Percentiles rank a stretch among this genome's conserved stretches.
Conservation (phyloP, 1,140 invertebrate species). For the Ooceraea biroi region DNA sequence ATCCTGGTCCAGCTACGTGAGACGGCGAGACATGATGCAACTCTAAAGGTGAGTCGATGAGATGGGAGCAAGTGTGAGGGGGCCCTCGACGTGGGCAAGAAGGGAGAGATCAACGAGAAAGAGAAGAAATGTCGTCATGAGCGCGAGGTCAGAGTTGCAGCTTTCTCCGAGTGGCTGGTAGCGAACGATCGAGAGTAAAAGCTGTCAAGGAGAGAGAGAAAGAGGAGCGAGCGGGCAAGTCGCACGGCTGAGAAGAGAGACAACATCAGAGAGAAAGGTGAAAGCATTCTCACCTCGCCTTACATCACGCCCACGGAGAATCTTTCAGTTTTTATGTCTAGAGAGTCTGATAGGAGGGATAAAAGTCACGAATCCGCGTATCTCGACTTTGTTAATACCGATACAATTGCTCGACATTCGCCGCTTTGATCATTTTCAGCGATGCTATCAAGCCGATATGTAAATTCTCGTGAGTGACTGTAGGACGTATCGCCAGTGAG, state of each 20-base stretch:
- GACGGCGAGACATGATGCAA: constrained; percentile 52
- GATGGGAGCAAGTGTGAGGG: constrained; percentile 51
- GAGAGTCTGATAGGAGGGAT: background rate
- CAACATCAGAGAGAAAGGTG: constrained; percentile 84
- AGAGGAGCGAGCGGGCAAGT: constrained; percentile 59
- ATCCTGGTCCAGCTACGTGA: background rate
- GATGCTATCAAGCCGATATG: background rate
- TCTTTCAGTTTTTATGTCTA: constrained; percentile 67
- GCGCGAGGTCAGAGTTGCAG: constrained; percentile 75
- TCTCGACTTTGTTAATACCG: background rate
- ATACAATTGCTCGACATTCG: background rate
- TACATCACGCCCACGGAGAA: constrained; percentile 50
- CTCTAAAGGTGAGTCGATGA: constrained; percentile 35
- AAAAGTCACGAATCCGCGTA: constrained; percentile 50
- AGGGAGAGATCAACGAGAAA: constrained; percentile 34
- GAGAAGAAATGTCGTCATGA: constrained; percentile 72
- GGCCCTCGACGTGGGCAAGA: background rate
- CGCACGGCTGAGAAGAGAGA: constrained; percentile 63
- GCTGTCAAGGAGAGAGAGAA: constrained; percentile 76
- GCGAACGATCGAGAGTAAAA: constrained; percentile 85
- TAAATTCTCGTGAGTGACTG: background rate
- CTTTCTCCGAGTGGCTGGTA: constrained; percentile 80
- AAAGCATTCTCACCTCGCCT: constrained; percentile 84
- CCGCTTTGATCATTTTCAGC: background rate
- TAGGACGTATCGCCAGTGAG: background rate